phyloP scores from a whole-genome alignment of 2,888 invertebrate species.

The Cantharis rustica region DNA sequence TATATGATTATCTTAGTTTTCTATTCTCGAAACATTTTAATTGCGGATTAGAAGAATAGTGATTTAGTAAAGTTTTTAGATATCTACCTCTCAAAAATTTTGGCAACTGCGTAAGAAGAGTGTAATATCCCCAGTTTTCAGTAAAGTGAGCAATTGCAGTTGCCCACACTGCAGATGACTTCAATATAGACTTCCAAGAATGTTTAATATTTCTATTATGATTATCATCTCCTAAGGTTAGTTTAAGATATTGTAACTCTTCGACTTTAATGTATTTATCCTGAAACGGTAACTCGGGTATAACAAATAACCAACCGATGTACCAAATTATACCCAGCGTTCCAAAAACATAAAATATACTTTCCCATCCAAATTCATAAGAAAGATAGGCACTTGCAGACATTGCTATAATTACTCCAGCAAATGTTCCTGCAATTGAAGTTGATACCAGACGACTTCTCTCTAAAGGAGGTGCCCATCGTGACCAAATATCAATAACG shows the following conservation, averaged over 20 bases:
- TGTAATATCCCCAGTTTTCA: slow-evolving; percentile 89
- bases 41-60: too few species aligned
- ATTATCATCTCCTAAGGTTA: slow-evolving; percentile 60
- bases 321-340: slow-evolving; percentile 74
- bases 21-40: too few species aligned
- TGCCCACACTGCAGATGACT: slow-evolving; percentile 81
- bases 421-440: slow-evolving; percentile 84
- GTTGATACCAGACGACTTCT: slow-evolving; percentile 79
- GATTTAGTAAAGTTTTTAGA: too few species aligned
- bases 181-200: slow-evolving; percentile 79
- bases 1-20: too few species aligned
- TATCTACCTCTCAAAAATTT: slow-evolving; percentile 77
- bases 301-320: slow-evolving; percentile 69
- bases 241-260: slow-evolving; percentile 75
- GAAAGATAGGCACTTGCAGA: slow-evolving; percentile 77
- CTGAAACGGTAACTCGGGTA: slow-evolving; percentile 74
- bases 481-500: slow-evolving; percentile 83
- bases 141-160: slow-evolving; percentile 80
- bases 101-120: slow-evolving; percentile 79
- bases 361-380: slow-evolving; percentile 76
- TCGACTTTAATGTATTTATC: slow-evolving; percentile 74
- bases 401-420: slow-evolving; percentile 83
- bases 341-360: slow-evolving; percentile 82
- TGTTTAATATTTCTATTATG: slow-evolving; percentile 61
- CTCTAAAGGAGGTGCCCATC: slow-evolving; percentile 82